phyloP scores from a whole-genome alignment of 2,888 invertebrate genomes.

The Molorchus minor region DNA sequence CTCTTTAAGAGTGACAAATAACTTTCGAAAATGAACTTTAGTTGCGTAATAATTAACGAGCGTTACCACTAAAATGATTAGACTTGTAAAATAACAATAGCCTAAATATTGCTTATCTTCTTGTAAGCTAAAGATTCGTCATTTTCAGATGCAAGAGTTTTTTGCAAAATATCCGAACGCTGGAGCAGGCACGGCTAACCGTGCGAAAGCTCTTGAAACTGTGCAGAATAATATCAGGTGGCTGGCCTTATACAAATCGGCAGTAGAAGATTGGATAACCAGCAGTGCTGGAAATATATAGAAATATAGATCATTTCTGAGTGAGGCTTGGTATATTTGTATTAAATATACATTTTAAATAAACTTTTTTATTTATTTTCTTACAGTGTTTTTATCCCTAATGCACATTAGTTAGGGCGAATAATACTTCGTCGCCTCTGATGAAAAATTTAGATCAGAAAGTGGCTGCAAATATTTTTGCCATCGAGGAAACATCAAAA shows the following conservation, averaged over 20 bases:
- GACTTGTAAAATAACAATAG: too few relatives aligned
- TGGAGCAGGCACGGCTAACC: slow-evolving; percentile 81
- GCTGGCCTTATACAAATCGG: slow-evolving; percentile 69
- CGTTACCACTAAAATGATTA: too few relatives aligned
- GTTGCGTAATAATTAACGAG: too few relatives aligned
- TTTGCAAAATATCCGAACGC: slow-evolving; percentile 83
- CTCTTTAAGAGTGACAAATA: too few relatives aligned
- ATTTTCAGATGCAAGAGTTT: slow-evolving; percentile 77
- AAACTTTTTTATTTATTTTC: too few relatives aligned
- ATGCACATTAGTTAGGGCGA: too few relatives aligned
- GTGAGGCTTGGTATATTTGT: slow-evolving; percentile 9
- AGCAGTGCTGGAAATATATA: background rate
- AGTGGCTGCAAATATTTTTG: too few relatives aligned
- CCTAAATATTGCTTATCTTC: slow-evolving; percentile 18
- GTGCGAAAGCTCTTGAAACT: slow-evolving; percentile 79
- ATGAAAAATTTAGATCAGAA: too few relatives aligned
- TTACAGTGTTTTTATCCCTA: too few relatives aligned
- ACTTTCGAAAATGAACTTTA: too few relatives aligned
- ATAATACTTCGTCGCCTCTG: too few relatives aligned
- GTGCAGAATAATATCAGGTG: slow-evolving; percentile 85
- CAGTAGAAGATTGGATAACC: slow-evolving; percentile 69
- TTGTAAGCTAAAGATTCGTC: background rate
- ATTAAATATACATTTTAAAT: slow-evolving; percentile 9
- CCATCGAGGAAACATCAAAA: too few relatives aligned
- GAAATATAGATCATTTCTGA: background rate